Conservation (phyloP, 2,888 invertebrate species). For the Orgyia antiqua region DNA sequence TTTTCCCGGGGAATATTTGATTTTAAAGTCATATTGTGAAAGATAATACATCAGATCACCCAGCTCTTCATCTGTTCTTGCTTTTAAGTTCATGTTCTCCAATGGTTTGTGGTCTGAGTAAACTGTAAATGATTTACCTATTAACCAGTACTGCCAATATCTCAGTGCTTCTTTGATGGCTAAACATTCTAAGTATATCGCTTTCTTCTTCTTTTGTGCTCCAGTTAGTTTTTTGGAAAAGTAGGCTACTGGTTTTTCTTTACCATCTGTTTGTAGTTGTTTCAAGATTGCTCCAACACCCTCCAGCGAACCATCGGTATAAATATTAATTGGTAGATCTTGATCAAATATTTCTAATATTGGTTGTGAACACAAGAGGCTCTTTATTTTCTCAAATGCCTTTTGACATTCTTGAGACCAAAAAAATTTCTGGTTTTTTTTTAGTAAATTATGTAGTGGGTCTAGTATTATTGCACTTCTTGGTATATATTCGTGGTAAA, state of each 20-base stretch:
- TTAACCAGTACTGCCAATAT: constrained; percentile 21
- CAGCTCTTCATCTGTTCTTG: constrained; percentile 4
- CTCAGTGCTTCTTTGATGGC: constrained; percentile 19
- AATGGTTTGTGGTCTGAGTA: constrained; percentile 18
- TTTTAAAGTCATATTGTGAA: constrained; percentile 8
- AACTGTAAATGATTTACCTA: constrained; percentile 18
- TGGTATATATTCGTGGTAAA: no score
- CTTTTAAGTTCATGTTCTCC: constrained; percentile 5
- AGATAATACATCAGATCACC: constrained; percentile 6
- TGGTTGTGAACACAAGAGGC: not conserved
- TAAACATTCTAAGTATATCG: constrained; percentile 7
- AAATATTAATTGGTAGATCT: no score
- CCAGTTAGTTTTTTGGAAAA: no score
- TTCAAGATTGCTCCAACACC: no score
- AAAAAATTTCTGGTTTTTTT: constrained; percentile 18
- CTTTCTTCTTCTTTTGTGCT: constrained; percentile 7
- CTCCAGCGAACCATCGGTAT: not conserved
- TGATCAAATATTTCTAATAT: not conserved
- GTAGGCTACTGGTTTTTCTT: no score
- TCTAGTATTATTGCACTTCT: constrained; percentile 4
- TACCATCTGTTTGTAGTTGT: no score
- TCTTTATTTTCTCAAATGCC: constrained; percentile 1
- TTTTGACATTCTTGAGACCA: constrained; percentile 17
- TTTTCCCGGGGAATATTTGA: constrained; percentile 9
- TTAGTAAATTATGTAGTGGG: constrained; percentile 19